Conservation (phyloP, 2,113 vertebrate genomes). For the Rhinopomastus cyanomelas region DNA sequence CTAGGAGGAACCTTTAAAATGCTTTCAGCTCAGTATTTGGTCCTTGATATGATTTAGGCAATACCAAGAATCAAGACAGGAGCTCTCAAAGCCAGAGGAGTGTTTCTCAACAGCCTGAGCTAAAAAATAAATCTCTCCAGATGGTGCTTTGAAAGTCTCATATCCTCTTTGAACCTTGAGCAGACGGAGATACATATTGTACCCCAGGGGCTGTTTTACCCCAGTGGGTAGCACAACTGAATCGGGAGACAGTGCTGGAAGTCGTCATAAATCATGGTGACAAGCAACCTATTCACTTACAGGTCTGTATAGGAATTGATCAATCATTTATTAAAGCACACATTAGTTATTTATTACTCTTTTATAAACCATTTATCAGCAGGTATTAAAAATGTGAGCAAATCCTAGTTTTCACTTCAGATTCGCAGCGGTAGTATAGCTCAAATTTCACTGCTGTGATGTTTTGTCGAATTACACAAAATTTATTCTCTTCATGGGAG, state of each 20-base stretch:
- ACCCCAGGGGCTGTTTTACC: constrained; percentile 41
- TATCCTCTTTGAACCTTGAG: background rate
- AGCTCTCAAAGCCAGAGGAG: background rate
- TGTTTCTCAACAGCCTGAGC: background rate
- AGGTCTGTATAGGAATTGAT: constrained; percentile 22
- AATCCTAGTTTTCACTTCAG: constrained; percentile 5
- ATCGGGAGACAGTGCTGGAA: background rate
- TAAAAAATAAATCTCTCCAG: constrained; percentile 22
- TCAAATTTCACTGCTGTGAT: background rate
- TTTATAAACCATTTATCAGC: constrained; percentile 42
- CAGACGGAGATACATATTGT: constrained; percentile 12
- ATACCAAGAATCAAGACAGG: background rate
- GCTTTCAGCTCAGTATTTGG: background rate
- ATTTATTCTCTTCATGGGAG: background rate
- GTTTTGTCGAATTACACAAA: background rate
- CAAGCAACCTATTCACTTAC: constrained; percentile 12
- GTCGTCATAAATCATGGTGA: background rate
- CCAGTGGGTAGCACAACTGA: background rate
- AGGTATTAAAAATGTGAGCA: background rate
- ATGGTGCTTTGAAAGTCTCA: background rate
- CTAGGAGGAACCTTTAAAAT: background rate
- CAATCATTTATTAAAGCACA: constrained; percentile 52
- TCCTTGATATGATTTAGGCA: background rate
- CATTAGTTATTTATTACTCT: constrained; percentile 39
- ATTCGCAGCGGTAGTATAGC: background rate